A percentile compares a stretch with the other conserved stretches of the same genome.
phyloP scores from a whole-genome alignment of 2,888 invertebrate genomes.

The Tetragnatha montana region DNA sequence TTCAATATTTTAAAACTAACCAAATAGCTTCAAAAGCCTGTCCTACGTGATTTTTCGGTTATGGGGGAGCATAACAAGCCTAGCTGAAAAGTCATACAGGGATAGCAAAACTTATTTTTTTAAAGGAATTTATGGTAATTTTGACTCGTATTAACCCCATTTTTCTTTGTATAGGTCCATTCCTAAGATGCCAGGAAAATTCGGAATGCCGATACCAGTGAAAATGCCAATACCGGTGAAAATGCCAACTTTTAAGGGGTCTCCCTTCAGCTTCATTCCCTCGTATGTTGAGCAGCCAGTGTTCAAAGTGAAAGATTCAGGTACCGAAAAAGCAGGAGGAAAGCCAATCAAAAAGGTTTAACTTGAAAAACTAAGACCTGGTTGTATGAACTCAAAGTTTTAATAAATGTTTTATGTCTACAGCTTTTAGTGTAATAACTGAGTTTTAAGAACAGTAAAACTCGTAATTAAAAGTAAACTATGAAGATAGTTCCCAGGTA shows the following conservation, averaged over 20 bases:
- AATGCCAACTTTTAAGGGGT: background rate
- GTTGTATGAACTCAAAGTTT: background rate
- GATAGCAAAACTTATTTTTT: no score
- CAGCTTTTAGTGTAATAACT: background rate
- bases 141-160: background rate
- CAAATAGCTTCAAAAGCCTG: no score
- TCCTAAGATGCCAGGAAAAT: slow-evolving; percentile 4
- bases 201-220: background rate
- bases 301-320: slow-evolving; percentile 32
- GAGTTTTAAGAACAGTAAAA: no score
- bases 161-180: background rate
- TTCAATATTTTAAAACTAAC: no score
- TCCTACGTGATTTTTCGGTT: no score
- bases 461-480: no score
- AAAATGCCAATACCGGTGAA: background rate
- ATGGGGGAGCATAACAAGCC: no score
- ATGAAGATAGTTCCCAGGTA: no score
- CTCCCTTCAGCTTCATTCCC: background rate
- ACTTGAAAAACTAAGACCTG: background rate
- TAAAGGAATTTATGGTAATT: background rate
- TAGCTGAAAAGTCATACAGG: no score
- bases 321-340: background rate
- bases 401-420: background rate
- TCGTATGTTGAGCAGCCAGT: background rate
- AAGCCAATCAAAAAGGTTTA: background rate